These are phyloP conservation scores for Alectura lathami DNA, from an alignment of 2,113 vertebrate species.

Conservation along the genomic window DNA sequence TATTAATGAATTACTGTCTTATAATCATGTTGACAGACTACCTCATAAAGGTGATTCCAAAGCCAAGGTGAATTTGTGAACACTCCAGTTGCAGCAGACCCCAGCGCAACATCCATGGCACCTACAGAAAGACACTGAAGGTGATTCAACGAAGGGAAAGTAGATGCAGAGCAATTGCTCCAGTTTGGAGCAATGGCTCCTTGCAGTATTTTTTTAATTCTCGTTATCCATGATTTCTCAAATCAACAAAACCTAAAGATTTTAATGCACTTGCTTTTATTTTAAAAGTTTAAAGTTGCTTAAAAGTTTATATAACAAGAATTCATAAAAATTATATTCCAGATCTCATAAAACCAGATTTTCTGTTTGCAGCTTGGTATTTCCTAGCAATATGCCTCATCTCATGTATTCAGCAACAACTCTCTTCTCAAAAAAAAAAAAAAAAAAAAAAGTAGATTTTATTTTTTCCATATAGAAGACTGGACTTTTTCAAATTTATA, in stretches of 20 bases:
- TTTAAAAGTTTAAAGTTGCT: background rate
- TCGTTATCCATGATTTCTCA: background rate
- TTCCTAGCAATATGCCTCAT: background rate
- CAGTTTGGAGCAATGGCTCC: no score
- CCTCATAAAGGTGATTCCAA: constrained; percentile 86
- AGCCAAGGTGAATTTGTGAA: constrained; percentile 96
- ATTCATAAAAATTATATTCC: background rate
- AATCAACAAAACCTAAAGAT: background rate
- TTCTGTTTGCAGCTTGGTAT: background rate
- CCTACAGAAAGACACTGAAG: constrained; percentile 72
- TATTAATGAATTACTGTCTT: background rate
- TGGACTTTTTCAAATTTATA: background rate
- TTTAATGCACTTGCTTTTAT: background rate
- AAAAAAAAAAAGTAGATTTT: background rate
- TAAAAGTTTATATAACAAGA: background rate
- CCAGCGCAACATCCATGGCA: constrained; percentile 93
- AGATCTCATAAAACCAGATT: background rate
- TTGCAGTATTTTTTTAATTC: background rate
- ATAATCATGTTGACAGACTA: background rate
- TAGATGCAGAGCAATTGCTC: no score
- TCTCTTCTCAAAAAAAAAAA: background rate
- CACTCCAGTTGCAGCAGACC: constrained; percentile 91
- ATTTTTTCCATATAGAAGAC: background rate
- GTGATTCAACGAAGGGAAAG: background rate
- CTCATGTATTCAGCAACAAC: background rate